phyloP scores from a whole-genome alignment of 1,140 invertebrate species.

The Bathynomus jamesi region DNA sequence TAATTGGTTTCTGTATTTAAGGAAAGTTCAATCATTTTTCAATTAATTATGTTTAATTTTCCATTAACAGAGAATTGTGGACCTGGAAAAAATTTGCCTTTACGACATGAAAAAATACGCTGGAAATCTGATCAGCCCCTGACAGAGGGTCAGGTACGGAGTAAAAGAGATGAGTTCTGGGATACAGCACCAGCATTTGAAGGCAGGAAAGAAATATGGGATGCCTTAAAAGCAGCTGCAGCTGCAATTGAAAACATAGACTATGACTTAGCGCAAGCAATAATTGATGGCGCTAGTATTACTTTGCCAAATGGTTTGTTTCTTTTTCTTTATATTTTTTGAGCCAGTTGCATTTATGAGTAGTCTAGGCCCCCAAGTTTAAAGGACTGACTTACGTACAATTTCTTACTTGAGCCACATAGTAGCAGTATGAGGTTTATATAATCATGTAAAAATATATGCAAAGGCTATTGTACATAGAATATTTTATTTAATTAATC shows the following conservation, averaged over 20 bases:
- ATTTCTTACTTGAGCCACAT: not conserved
- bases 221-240: constrained; percentile 84
- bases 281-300: constrained; percentile 89
- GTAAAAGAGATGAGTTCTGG: constrained; percentile 95
- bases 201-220: constrained; percentile 95
- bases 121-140: constrained; percentile 94
- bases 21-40: not conserved
- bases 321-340: not conserved
- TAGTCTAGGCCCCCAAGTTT: not conserved
- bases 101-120: constrained; percentile 85
- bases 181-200: constrained; percentile 95
- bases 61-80: constrained; percentile 50
- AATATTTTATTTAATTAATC: no score
- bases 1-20: no score
- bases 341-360: not conserved
- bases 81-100: constrained; percentile 80
- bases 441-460: no score
- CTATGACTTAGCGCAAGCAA: constrained; percentile 88
- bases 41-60: constrained; percentile 32
- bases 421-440: no score
- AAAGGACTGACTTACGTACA: not conserved
- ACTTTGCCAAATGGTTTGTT: constrained; percentile 78
- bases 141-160: constrained; percentile 84
- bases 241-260: constrained; percentile 79
- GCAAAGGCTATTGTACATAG: no score